phyloP scores from a whole-genome alignment of 92 coral and sea anemone species.

The Zoanthus sansibaricus region DNA sequence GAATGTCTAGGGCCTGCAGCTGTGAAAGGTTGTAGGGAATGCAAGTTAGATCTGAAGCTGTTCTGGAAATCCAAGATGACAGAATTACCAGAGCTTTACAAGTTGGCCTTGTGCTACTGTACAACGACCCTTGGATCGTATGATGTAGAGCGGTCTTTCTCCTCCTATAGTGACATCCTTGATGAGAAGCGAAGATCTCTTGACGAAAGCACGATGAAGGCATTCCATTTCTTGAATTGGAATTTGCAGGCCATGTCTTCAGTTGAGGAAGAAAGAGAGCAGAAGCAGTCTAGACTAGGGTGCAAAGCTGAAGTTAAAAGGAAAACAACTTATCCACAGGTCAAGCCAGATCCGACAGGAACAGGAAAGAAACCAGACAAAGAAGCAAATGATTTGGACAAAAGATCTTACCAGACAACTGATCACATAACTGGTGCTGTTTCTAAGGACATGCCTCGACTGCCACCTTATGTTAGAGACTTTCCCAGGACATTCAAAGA shows the following conservation, averaged over 20 bases:
- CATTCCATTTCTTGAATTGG: slow-evolving; percentile 70
- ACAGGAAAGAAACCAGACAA: neutral
- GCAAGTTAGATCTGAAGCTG: slow-evolving; percentile 31
- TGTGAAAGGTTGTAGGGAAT: slow-evolving; percentile 47
- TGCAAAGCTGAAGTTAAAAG: too few relatives aligned
- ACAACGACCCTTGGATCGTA: slow-evolving; percentile 65
- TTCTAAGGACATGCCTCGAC: too few relatives aligned
- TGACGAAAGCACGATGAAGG: slow-evolving; percentile 59
- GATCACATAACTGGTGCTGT: too few relatives aligned
- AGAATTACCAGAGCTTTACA: slow-evolving; percentile 55
- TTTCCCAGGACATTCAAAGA: neutral
- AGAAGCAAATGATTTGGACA: neutral
- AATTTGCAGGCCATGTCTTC: slow-evolving; percentile 52
- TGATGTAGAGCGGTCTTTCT: slow-evolving; percentile 68
- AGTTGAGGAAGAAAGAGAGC: neutral
- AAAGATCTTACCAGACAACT: too few relatives aligned
- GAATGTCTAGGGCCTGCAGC: slow-evolving; percentile 53
- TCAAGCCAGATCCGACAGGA: too few relatives aligned
- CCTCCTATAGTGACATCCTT: slow-evolving; percentile 64
- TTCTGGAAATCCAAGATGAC: slow-evolving; percentile 62
- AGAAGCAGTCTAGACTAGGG: neutral
- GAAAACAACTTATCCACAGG: too few relatives aligned
- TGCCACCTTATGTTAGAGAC: too few relatives aligned
- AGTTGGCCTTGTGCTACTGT: slow-evolving; percentile 71
- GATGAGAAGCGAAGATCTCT: slow-evolving; percentile 64